Conservation (phyloP, 2,888 invertebrate genomes). For the Eristalis arbustorum region DNA sequence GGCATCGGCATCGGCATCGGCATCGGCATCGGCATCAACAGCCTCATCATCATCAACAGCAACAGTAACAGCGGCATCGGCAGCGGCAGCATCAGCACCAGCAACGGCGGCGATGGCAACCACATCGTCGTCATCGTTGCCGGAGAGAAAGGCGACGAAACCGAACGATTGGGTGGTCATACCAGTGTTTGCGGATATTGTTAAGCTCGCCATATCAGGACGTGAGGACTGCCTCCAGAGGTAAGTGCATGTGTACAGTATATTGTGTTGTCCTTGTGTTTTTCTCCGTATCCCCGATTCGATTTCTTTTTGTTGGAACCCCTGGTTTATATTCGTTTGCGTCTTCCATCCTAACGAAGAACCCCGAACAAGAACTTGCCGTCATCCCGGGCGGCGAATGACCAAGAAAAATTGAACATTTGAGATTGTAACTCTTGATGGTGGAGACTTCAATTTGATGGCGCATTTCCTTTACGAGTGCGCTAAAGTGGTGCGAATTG, state of each 20-base stretch:
- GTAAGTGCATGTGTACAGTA: constrained; percentile 74
- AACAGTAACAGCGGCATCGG: constrained; percentile 53
- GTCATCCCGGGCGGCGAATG: constrained; percentile 10
- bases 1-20: constrained; percentile 28
- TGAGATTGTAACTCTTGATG: constrained; percentile 57
- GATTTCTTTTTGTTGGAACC: constrained; percentile 18
- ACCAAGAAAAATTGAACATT: constrained; percentile 55
- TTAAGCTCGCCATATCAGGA: constrained; percentile 79
- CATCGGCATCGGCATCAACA: constrained; percentile 46
- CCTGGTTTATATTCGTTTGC: not conserved
- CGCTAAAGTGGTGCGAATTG: constrained; percentile 48
- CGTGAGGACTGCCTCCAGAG: constrained; percentile 79
- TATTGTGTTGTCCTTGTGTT: not conserved
- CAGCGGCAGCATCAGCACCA: constrained; percentile 45
- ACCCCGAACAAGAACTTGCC: constrained; percentile 18
- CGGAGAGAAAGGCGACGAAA: constrained; percentile 72
- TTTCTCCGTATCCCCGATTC: constrained; percentile 57
- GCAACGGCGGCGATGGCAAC: constrained; percentile 49
- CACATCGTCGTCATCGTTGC: constrained; percentile 53
- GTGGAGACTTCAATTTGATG: constrained; percentile 53
- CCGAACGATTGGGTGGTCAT: constrained; percentile 81
- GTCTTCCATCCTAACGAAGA: constrained; percentile 22
- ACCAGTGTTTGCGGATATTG: constrained; percentile 81
- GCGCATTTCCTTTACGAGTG: constrained; percentile 44
- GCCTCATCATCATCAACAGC: constrained; percentile 47